These are phyloP conservation scores for Folsomia manolachei DNA, from an alignment of 2,888 invertebrate species.

Conservation along the genomic window DNA sequence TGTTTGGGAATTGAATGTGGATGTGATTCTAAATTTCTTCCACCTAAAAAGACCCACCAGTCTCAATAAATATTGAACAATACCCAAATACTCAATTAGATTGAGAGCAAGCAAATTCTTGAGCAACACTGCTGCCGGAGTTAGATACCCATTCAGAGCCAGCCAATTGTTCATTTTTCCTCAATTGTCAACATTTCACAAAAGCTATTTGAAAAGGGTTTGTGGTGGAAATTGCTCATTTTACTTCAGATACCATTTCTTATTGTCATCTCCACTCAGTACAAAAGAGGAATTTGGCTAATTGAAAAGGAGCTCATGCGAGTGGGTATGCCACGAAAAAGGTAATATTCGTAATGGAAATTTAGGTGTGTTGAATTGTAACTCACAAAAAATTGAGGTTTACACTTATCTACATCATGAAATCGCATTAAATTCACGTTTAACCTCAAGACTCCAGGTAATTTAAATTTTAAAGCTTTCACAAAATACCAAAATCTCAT, in stretches of 20 bases:
- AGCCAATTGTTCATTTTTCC: not conserved
- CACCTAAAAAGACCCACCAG: not conserved
- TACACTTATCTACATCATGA: too few relatives aligned
- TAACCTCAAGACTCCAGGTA: too few relatives aligned
- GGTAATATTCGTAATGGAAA: not conserved
- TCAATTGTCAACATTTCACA: not conserved
- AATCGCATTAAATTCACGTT: too few relatives aligned
- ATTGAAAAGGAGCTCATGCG: not conserved
- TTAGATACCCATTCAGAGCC: too few relatives aligned
- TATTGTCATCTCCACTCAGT: not conserved
- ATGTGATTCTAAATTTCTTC: not conserved
- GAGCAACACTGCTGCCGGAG: too few relatives aligned
- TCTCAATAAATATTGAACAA: not conserved
- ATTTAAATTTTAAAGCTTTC: too few relatives aligned
- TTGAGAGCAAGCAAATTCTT: slow-evolving; percentile 32
- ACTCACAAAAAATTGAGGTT: slow-evolving; percentile 19
- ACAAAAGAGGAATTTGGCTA: not conserved
- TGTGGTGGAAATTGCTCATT: not conserved
- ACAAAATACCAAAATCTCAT: too few relatives aligned
- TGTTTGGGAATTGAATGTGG: not conserved
- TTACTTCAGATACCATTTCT: not conserved
- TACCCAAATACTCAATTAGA: slow-evolving; percentile 45
- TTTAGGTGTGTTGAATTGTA: too few relatives aligned
- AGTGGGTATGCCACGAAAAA: not conserved
- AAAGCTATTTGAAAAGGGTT: not conserved